Evolutionary conservation across 2,888 invertebrate species (phyloP), one percentile per base, ranked within the genome.

Genomic region (Ctenicera cuprea): DNA sequence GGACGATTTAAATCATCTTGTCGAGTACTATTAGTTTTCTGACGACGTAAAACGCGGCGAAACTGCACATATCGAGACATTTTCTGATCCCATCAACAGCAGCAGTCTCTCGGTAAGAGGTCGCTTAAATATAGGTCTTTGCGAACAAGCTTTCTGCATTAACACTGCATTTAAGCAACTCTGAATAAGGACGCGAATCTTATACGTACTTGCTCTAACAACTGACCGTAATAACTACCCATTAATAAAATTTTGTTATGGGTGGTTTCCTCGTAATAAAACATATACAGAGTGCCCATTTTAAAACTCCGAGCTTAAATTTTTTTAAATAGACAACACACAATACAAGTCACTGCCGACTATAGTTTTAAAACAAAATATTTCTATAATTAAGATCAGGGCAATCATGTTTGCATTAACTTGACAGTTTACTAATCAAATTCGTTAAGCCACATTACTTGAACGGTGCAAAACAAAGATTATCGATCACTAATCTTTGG

Each of bases 71-170:
- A 33, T 33, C 57, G 57, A 20, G 12, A 18, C 18, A 16, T 14
- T 33, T 57, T 57, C 61, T 41, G 12, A 61, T 61, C 26, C 43
- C 45, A 45, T 22, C 43, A 62, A 64, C 30, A 12, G 37, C 50
- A 37, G 20, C 50, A 20, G 7, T 43, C 14, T 33, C 52, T 59
- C 69, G 57, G 73, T 71, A 74, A 74, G 74, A 75, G 74, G 74
- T 64, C 71, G 66, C 73, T 75, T 76, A 76, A 76, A 76, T 73
- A 74, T 71, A 54, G 74, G 59, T 66, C 63, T n/a, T 57, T 43
- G 67, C 72, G 71, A 76, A 78, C 76, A 78, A 75, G 78, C 41
- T 77, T 78, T 78, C 71, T 78, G 77, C 76, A 78, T 78, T 78
- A 78, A 71, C 78, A 69, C 57, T 59, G 69, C 61, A 16, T 43